Percentiles rank a stretch among this genome's conserved stretches.
phyloP scores from a whole-genome alignment of 2,797 vertebrate genomes.

The Anableps anableps region DNA sequence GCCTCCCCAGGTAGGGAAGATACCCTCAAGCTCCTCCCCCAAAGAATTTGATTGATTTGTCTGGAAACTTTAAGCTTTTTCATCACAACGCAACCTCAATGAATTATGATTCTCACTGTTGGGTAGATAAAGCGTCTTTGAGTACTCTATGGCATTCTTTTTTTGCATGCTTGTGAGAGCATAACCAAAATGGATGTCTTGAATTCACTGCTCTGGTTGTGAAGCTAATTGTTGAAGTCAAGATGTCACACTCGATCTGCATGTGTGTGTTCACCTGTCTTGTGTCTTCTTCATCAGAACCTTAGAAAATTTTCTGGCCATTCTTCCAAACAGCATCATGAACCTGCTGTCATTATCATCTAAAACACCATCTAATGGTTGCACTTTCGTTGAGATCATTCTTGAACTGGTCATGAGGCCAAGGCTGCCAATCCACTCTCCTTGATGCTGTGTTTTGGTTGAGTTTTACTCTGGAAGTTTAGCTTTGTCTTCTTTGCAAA shows the following conservation, averaged over 20 bases:
- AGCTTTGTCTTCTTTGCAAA: not conserved
- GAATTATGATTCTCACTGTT: not conserved
- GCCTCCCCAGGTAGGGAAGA: conserved; percentile 88
- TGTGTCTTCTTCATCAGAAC: conserved; percentile 7
- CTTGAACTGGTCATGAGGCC: not conserved
- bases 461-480: not conserved
- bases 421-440: not conserved
- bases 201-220: not conserved
- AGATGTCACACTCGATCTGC: conserved; percentile 14
- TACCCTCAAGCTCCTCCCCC: conserved; percentile 2
- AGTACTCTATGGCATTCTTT: conserved; percentile 16
- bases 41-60: conserved; percentile 15
- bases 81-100: not conserved
- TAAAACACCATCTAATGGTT: not conserved
- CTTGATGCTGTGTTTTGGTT: not conserved
- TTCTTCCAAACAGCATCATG: not conserved
- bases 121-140: conserved; percentile 18
- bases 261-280: conserved; percentile 20
- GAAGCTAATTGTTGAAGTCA: conserved; percentile 5
- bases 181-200: not conserved
- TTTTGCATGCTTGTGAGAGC: not conserved
- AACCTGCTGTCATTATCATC: not conserved
- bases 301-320: not conserved
- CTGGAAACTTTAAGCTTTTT: conserved; percentile 21
- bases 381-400: not conserved